phyloP scores from a whole-genome alignment of 1,140 invertebrate genomes.

The Metaphire vulgaris region DNA sequence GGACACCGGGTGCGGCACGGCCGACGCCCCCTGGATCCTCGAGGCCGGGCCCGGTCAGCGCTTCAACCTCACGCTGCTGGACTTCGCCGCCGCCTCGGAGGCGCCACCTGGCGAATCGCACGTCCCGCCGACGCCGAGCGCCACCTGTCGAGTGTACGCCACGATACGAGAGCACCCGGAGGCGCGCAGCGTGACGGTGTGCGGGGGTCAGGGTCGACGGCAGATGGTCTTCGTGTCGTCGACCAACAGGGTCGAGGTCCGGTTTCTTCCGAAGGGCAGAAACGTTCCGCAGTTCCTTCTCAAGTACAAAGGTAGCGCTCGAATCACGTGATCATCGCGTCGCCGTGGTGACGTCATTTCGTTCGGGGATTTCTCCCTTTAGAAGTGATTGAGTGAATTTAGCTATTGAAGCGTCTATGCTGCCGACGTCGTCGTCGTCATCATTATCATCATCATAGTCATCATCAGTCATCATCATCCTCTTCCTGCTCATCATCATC shows the following conservation, averaged over 20 bases:
- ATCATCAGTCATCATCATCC: too few species aligned
- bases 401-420: too few species aligned
- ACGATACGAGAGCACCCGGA: slow-evolving; percentile 13
- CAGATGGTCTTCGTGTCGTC: slow-evolving; percentile 3
- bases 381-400: too few species aligned
- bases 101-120: background rate
- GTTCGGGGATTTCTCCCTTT: too few species aligned
- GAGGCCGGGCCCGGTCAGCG: slow-evolving; percentile 21
- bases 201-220: background rate
- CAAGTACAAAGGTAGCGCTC: background rate
- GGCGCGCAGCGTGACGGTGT: slow-evolving; percentile 14
- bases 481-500: too few species aligned
- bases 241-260: slow-evolving; percentile 14
- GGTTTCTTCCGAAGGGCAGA: slow-evolving; percentile 9
- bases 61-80: slow-evolving; percentile 26
- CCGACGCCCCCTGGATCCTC: slow-evolving; percentile 28
- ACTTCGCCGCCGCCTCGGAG: slow-evolving; percentile 19
- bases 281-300: background rate
- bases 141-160: slow-evolving; percentile 23
- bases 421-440: too few species aligned
- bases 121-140: background rate
- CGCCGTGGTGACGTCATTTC: too few species aligned
- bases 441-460: too few species aligned
- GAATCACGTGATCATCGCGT: too few species aligned
- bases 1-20: slow-evolving; percentile 25